Evolutionary conservation across 1,140 invertebrate species (phyloP), one percentile per base, ranked within the genome.

Genomic region (Danaus melanippus): DNA sequence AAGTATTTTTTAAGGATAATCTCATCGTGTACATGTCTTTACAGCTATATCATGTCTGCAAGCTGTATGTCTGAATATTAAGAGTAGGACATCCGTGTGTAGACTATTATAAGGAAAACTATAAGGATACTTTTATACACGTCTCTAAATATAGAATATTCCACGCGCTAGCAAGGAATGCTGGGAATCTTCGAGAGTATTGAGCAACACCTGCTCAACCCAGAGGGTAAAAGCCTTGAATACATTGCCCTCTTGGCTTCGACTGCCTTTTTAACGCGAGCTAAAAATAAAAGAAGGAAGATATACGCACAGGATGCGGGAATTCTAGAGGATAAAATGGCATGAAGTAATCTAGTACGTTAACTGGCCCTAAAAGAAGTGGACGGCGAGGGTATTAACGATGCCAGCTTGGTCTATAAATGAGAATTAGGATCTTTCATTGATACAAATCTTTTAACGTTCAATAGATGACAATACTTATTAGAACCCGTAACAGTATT

Each of bases 241-340:
- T 72, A 64, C 81, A 56, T 82, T 81, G 81, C 83, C 74, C 77
- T 71, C 59, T 50, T 53, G 61, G 64, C 74, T 61, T 60, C 71
- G 72, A 74, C 68, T 70, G 74, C 73, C 76, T 83, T 78, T 82
- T 81, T 77, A 70, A 62, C 67, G 62, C 66, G 57, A 74, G 79
- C 69, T 80, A 83, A 83, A 86, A 84, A 84, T 82, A 84, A 83
- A 86, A 68, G 72, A 75, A 77, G 72, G 68, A 76, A 79, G 74
- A 73, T 66, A 66, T 71, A 63, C 69, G 70, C 71, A 67, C 56
- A 59, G 72, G 67, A 77, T 71, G 67, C 68, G 69, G 67, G 68
- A 68, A 72, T 72, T 77, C 80, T 79, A 81, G 80, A 74, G 67
- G 64, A 66, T 60, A 74, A 81, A 78, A 83, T 74, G 59, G 59